phyloP scores from a whole-genome alignment of 1,140 invertebrate species.

The Anoplolepis gracilipes region DNA sequence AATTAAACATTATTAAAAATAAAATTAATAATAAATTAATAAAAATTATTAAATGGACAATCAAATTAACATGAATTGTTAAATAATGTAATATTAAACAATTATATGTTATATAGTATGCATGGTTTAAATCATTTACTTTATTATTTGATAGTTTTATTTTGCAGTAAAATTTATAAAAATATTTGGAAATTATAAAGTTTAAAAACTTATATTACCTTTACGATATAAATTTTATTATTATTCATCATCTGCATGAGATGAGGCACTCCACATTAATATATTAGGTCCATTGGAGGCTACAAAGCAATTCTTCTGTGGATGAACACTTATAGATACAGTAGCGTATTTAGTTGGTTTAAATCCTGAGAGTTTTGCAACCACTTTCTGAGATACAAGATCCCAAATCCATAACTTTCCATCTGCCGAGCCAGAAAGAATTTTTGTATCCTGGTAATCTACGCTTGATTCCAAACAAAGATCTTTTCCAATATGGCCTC shows the following conservation, averaged over 20 bases:
- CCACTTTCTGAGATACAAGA: constrained; percentile 90
- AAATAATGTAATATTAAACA: neutral
- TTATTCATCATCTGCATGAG: constrained; percentile 12
- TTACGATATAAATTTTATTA: neutral
- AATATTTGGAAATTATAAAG: neutral
- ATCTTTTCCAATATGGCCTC: constrained; percentile 92
- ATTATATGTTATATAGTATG: neutral
- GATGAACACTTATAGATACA: constrained; percentile 90
- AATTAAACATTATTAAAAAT: no score
- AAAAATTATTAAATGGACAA: neutral
- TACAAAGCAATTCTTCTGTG: constrained; percentile 89
- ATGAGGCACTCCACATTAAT: constrained; percentile 87
- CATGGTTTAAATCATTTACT: neutral
- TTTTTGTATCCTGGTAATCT: constrained; percentile 92
- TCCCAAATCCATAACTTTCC: constrained; percentile 96
- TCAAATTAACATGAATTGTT: neutral
- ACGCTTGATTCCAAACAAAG: constrained; percentile 95
- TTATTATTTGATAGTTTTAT: neutral
- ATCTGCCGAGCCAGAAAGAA: constrained; percentile 95
- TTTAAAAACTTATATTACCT: neutral
- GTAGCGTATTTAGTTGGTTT: constrained; percentile 78
- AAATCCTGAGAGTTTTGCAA: constrained; percentile 85
- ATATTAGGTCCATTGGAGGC: constrained; percentile 89
- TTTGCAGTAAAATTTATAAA: neutral
- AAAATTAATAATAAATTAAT: no score